These are phyloP conservation scores for Manis javanica DNA, from an alignment of 2,797 vertebrate species.

Conservation along the genomic window DNA sequence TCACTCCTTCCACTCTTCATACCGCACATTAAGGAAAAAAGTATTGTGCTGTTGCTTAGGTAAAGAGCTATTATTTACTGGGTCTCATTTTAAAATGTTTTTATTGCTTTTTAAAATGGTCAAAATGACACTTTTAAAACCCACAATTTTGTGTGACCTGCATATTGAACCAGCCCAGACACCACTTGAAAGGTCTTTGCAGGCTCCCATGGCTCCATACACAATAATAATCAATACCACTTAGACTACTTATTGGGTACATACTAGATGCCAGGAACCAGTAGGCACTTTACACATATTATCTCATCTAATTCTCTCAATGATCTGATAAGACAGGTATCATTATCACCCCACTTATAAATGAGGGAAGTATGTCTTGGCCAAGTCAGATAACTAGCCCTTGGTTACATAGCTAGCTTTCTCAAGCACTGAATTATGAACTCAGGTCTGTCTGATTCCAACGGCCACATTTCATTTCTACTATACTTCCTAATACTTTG, in stretches of 20 bases:
- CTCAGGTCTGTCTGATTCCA: neutral
- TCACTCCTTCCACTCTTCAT: constrained; percentile 2
- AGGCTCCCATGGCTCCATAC: constrained; percentile 57
- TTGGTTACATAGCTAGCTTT: neutral
- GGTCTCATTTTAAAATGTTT: constrained; percentile 65
- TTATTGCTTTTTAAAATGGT: constrained; percentile 74
- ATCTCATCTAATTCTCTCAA: constrained; percentile 70
- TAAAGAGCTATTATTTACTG: constrained; percentile 76
- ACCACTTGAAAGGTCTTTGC: constrained; percentile 67
- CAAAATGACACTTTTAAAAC: constrained; percentile 79
- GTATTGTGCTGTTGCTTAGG: constrained; percentile 10
- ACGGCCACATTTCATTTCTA: neutral
- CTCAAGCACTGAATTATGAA: constrained; percentile 37
- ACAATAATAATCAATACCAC: constrained; percentile 75
- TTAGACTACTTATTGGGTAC: constrained; percentile 62
- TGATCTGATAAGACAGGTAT: neutral
- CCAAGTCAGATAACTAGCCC: neutral
- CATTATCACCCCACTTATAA: constrained; percentile 33
- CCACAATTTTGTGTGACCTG: constrained; percentile 75
- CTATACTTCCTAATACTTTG: constrained; percentile 8
- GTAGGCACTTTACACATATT: constrained; percentile 51
- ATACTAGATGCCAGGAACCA: constrained; percentile 50
- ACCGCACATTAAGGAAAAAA: constrained; percentile 6
- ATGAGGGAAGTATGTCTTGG: neutral
- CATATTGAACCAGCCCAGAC: constrained; percentile 67